These are phyloP conservation scores for Enteromius treurensis DNA, from an alignment of 2,797 vertebrate species.

Conservation along the genomic window DNA sequence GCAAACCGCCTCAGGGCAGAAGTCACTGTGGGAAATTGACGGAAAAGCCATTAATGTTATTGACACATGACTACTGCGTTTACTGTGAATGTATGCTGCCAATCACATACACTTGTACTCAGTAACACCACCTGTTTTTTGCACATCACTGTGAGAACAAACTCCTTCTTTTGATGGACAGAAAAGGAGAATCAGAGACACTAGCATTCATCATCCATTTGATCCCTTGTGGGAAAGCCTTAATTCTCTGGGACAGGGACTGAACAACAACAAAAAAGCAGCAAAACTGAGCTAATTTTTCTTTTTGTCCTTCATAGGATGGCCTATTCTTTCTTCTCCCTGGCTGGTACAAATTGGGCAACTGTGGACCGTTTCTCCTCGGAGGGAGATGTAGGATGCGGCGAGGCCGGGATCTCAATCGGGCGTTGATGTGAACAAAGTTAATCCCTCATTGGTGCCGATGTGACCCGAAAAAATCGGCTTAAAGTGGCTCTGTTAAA, in stretches of 20 bases:
- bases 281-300: conserved; percentile 85
- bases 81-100: conserved; percentile 21
- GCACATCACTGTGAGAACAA: conserved; percentile 34
- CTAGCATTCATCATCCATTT: conserved; percentile 74
- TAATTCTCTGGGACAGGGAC: conserved; percentile 66
- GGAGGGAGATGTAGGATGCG: conserved; percentile 76
- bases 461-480: conserved; percentile 85
- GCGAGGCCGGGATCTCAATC: conserved; percentile 80
- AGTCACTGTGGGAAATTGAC: conserved; percentile 6
- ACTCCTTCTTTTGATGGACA: conserved; percentile 57
- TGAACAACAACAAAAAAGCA: conserved; percentile 73
- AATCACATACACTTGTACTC: conserved; percentile 33
- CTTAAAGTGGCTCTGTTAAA: conserved; percentile 83
- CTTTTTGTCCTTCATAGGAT: conserved; percentile 78
- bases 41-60: conserved; percentile 12
- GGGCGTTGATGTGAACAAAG: conserved; percentile 83
- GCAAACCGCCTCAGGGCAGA: background rate
- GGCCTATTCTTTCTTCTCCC: conserved; percentile 77
- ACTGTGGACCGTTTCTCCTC: conserved; percentile 77
- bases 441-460: conserved; percentile 86
- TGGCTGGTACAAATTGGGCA: conserved; percentile 80
- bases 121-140: conserved; percentile 64
- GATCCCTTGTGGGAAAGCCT: conserved; percentile 72
- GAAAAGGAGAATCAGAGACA: conserved; percentile 17
- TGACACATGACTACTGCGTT: conserved; percentile 50